Conservation (phyloP, 2,888 invertebrate species). For the Aporophyla lueneburgensis region DNA sequence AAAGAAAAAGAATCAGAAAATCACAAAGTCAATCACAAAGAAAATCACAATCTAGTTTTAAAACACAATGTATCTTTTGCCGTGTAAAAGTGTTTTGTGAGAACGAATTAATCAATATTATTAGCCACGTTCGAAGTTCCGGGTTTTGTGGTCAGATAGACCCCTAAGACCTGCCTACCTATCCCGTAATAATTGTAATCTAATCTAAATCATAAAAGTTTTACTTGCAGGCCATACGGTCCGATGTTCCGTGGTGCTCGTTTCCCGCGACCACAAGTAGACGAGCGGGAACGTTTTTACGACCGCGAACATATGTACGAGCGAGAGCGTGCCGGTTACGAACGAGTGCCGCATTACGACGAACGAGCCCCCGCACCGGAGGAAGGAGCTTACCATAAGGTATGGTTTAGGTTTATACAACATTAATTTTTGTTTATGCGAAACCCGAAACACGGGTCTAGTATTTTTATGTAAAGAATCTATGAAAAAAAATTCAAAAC, state of each 20-base stretch:
- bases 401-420: conserved; percentile 46
- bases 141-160: neutral
- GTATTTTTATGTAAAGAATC: too few relatives aligned
- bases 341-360: conserved; percentile 83
- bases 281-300: conserved; percentile 84
- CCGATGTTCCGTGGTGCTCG: conserved; percentile 83
- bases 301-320: conserved; percentile 83
- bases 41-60: too few relatives aligned
- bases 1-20: too few relatives aligned
- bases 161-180: too few relatives aligned
- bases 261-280: conserved; percentile 73
- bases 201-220: neutral
- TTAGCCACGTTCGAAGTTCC: neutral
- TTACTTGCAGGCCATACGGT: conserved; percentile 75
- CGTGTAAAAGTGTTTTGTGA: too few relatives aligned
- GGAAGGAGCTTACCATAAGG: conserved; percentile 84
- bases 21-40: too few relatives aligned
- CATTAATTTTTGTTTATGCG: too few relatives aligned
- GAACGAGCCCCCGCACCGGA: conserved; percentile 79
- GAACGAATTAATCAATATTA: neutral
- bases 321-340: conserved; percentile 79
- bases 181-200: too few relatives aligned
- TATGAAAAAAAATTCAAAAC: too few relatives aligned
- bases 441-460: too few relatives aligned
- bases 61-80: too few relatives aligned